Conservation (phyloP, 2,888 invertebrate genomes). For the Pachydiplax longipennis region DNA sequence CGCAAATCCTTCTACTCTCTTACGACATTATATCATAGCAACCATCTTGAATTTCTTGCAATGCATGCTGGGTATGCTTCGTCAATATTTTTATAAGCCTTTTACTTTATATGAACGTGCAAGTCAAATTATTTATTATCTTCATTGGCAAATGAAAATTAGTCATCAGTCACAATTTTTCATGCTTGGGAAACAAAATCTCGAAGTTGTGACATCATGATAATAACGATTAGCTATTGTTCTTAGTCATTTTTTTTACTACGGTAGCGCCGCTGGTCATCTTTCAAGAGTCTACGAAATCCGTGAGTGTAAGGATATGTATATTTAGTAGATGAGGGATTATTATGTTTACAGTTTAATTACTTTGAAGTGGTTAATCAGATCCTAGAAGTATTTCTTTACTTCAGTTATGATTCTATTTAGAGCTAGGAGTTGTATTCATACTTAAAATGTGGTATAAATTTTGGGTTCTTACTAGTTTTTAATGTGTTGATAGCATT, state of each 20-base stretch:
- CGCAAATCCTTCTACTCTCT: not conserved
- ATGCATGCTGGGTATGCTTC: slow-evolving; percentile 37
- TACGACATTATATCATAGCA: slow-evolving; percentile 42
- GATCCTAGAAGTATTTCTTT: too few species aligned
- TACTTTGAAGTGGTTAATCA: too few species aligned
- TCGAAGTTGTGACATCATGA: not conserved
- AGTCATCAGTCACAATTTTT: not conserved
- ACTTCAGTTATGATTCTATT: too few species aligned
- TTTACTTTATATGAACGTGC: slow-evolving; percentile 31
- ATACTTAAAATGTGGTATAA: too few species aligned
- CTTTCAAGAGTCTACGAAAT: not conserved
- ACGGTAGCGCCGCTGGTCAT: not conserved
- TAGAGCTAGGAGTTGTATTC: too few species aligned
- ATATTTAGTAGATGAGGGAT: too few species aligned
- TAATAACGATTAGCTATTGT: slow-evolving; percentile 44
- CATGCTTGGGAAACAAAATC: not conserved
- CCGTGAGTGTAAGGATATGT: not conserved
- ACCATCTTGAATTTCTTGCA: slow-evolving; percentile 49
- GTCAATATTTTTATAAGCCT: slow-evolving; percentile 43
- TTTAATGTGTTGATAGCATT: too few species aligned
- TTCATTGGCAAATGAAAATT: not conserved
- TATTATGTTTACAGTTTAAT: too few species aligned
- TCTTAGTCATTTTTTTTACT: not conserved
- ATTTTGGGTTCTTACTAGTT: too few species aligned
- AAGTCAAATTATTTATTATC: not conserved